Percentiles rank a stretch among this genome's conserved stretches.
Conservation (phyloP, 1,140 invertebrate species). For the Penaeus indicus region DNA sequence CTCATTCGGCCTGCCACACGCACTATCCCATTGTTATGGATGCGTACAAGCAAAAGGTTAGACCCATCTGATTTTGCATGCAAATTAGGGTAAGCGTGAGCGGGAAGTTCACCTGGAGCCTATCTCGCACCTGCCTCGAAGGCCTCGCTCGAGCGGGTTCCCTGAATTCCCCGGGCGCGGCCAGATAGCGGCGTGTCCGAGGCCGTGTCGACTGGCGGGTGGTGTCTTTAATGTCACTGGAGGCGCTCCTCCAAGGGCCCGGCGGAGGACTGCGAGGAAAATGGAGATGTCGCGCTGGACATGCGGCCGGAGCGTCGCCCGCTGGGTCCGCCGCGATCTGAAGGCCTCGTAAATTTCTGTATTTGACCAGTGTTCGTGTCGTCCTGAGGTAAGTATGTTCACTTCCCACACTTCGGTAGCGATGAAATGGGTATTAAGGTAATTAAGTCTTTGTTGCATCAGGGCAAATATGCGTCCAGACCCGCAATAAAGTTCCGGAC, state of each 20-base stretch:
- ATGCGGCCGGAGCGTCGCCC: slow-evolving; percentile 26
- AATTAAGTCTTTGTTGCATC: neutral
- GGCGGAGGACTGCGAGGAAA: slow-evolving; percentile 15
- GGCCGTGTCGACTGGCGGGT: slow-evolving; percentile 39
- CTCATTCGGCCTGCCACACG: neutral
- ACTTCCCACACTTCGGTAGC: slow-evolving; percentile 55
- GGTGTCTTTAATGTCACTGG: slow-evolving; percentile 57
- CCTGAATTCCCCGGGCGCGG: neutral
- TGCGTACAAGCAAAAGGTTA: slow-evolving; percentile 22
- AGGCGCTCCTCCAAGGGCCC: neutral
- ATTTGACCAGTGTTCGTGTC: slow-evolving; percentile 50
- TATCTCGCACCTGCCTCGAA: neutral
- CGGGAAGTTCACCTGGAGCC: slow-evolving; percentile 1
- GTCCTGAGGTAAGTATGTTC: slow-evolving; percentile 41
- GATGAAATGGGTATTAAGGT: slow-evolving; percentile 38
- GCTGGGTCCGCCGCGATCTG: slow-evolving; percentile 32
- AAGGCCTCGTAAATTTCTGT: slow-evolving; percentile 38
- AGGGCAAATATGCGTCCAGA: slow-evolving; percentile 12
- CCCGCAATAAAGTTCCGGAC: slow-evolving; percentile 10
- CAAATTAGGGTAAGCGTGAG: slow-evolving; percentile 32
- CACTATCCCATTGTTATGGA: neutral
- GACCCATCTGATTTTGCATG: slow-evolving; percentile 26
- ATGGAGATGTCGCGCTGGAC: slow-evolving; percentile 47
- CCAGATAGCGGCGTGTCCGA: neutral
- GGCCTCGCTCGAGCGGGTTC: slow-evolving; percentile 7